Base-by-base conservation (phyloP, 2,113 vertebrate species). In the Rostratula benghalensis region DNA sequence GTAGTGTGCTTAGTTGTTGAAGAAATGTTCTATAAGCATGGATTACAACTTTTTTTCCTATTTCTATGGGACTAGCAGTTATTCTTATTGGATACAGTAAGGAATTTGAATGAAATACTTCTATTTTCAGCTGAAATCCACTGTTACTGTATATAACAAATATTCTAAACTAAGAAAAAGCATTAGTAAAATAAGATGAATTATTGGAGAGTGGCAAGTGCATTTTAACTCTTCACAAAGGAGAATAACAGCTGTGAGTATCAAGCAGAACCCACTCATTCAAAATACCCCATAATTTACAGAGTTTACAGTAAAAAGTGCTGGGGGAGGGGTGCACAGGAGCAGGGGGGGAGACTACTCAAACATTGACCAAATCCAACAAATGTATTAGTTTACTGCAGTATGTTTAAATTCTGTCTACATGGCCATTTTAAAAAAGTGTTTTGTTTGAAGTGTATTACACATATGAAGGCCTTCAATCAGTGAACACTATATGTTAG, bases 141-240 rank as follows among this genome's bases (percentile, higher is more conserved):
- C 61, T 89, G 46, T 77, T 91, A 75, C 11, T 78, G 28, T 27
- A 53, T 54, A 20, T 79, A 57, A 74, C 20, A 57, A 33, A 57
- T 91, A 65, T 92, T 68, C 28, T 51, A 37, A 92, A 74, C 5
- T 35, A 8, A 45, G 80, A 89, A 83, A 81, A 63, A 12, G 2
- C 10, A 61, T 53, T 87, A 93, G 82, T 85, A 90, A 95, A 92
- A 76, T 59, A 90, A 92, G 68, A 92, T 57, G 1, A 86, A 81
- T 90, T 90, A 79, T 64, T 67, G 39, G 9, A 57, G 45, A 70
- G 60, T 84, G 83, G 53, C 51, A 94, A 94, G 67, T 64, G 46
- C 65, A 78, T 70, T 83, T 92, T 92, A 92, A 89, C 74, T 83
- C 61, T 91, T 92, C 70, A 89, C 70, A 87, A 87, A 94, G 27